These are phyloP conservation scores for Telenomus remus DNA, from an alignment of 1,140 invertebrate genomes.

Conservation along the genomic window DNA sequence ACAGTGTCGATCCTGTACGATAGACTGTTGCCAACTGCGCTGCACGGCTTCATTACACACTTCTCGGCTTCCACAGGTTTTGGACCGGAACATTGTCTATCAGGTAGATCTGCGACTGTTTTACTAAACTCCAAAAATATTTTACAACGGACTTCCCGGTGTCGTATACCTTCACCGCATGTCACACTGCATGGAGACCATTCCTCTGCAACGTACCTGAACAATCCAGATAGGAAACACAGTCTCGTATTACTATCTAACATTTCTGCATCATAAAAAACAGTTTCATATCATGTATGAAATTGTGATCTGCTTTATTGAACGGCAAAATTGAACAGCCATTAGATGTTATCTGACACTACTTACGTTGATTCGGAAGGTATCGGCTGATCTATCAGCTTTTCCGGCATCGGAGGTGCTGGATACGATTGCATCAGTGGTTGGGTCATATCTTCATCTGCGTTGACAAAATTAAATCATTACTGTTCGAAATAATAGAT, in stretches of 20 bases:
- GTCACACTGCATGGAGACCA: slow-evolving; percentile 93
- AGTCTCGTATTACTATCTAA: too few relatives aligned
- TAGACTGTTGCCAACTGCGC: slow-evolving; percentile 65
- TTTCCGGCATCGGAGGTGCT: slow-evolving; percentile 80
- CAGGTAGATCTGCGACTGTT: slow-evolving; percentile 89
- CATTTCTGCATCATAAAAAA: too few relatives aligned
- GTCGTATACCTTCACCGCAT: slow-evolving; percentile 90
- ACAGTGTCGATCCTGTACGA: slow-evolving; percentile 73
- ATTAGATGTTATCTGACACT: slow-evolving; percentile 1
- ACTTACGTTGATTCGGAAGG: slow-evolving; percentile 86
- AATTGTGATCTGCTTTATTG: too few relatives aligned
- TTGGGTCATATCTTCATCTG: slow-evolving; percentile 76
- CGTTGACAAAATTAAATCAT: slow-evolving; percentile 48
- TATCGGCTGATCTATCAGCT: slow-evolving; percentile 81
- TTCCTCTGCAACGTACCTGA: slow-evolving; percentile 83
- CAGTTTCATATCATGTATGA: too few relatives aligned
- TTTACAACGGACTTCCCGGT: slow-evolving; percentile 90
- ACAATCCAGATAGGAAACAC: slow-evolving; percentile 9
- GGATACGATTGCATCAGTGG: slow-evolving; percentile 83
- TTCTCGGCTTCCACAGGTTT: slow-evolving; percentile 87
- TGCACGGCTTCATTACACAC: slow-evolving; percentile 85
- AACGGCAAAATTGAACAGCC: not conserved
- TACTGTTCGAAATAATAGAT: slow-evolving; percentile 6
- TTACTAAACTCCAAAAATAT: slow-evolving; percentile 93
- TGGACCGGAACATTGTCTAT: slow-evolving; percentile 89